Percentiles rank a stretch among this genome's conserved stretches.
phyloP scores from a whole-genome alignment of 37 sponge, comb jelly and placozoan species.

The Aphrocallistes beatrix region DNA sequence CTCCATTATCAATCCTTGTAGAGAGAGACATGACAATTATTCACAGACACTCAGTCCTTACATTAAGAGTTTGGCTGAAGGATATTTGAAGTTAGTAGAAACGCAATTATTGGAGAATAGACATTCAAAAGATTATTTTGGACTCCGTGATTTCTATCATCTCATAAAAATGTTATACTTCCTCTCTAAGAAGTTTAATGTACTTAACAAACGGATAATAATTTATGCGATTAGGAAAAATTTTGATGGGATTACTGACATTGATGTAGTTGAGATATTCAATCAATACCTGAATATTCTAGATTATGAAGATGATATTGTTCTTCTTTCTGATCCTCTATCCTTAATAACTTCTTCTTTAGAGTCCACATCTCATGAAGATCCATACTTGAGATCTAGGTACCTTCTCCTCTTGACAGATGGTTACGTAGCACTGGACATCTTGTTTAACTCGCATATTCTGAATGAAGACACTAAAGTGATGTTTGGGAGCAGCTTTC shows the following conservation, averaged over 20 bases:
- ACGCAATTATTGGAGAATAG: background rate
- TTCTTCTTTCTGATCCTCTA: background rate
- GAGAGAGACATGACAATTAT: background rate
- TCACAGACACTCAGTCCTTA: background rate
- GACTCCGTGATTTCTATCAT: background rate
- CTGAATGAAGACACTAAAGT: background rate
- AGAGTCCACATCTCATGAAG: background rate
- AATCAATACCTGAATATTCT: background rate
- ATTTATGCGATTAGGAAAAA: background rate
- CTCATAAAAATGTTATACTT: background rate
- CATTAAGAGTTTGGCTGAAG: background rate
- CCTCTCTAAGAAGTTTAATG: background rate
- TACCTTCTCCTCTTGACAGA: background rate
- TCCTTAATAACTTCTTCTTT: background rate
- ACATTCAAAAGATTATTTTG: background rate
- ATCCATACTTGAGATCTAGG: background rate
- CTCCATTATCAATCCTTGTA: background rate
- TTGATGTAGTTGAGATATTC: background rate
- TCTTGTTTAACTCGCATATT: background rate
- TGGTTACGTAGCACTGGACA: background rate
- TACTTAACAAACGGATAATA: background rate
- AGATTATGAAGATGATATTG: background rate
- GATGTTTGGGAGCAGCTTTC: conserved; percentile 7
- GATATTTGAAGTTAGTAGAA: background rate
- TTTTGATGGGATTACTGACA: background rate